Evolutionary conservation across 1,140 invertebrate species (phyloP).

Genomic region (Acromyrmex echinatior): DNA sequence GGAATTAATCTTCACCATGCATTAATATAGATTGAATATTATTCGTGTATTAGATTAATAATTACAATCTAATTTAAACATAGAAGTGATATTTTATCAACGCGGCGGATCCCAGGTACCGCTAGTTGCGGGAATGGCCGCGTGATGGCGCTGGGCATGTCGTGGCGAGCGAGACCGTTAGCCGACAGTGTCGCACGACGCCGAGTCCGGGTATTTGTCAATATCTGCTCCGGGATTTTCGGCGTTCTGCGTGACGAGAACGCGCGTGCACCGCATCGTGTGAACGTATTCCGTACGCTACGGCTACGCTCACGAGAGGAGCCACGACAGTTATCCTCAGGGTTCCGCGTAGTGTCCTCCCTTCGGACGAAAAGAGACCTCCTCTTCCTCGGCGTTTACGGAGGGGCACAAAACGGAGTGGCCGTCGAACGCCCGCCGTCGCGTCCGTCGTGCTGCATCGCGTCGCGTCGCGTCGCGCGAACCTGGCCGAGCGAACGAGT

Average conservation of each 20-base stretch:
- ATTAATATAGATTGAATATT: too few relatives aligned
- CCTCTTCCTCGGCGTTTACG: neutral
- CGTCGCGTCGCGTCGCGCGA: slow-evolving; percentile 29
- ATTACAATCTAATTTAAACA: too few relatives aligned
- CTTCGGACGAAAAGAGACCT: neutral
- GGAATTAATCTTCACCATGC: too few relatives aligned
- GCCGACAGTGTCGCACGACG: slow-evolving; percentile 77
- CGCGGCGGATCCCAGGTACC: too few relatives aligned
- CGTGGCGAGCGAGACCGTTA: slow-evolving; percentile 53
- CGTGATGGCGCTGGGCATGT: slow-evolving; percentile 59
- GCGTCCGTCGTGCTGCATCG: neutral
- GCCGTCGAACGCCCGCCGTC: slow-evolving; percentile 27
- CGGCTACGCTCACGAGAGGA: neutral
- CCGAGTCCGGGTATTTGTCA: slow-evolving; percentile 79
- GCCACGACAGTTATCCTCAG: neutral
- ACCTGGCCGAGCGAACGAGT: slow-evolving; percentile 46
- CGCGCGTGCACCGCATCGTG: slow-evolving; percentile 25
- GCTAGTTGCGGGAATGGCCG: neutral
- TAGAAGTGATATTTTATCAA: neutral
- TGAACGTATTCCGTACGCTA: neutral
- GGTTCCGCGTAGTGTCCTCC: neutral
- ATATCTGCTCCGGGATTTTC: slow-evolving; percentile 73
- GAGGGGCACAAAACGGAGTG: neutral
- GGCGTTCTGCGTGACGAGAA: slow-evolving; percentile 47
- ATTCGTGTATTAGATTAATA: too few relatives aligned